A percentile compares a stretch with the other conserved stretches of the same genome.
Evolutionary conservation across 1,140 invertebrate genomes (phyloP).

Genomic region (Meloidogyne floridensis): DNA sequence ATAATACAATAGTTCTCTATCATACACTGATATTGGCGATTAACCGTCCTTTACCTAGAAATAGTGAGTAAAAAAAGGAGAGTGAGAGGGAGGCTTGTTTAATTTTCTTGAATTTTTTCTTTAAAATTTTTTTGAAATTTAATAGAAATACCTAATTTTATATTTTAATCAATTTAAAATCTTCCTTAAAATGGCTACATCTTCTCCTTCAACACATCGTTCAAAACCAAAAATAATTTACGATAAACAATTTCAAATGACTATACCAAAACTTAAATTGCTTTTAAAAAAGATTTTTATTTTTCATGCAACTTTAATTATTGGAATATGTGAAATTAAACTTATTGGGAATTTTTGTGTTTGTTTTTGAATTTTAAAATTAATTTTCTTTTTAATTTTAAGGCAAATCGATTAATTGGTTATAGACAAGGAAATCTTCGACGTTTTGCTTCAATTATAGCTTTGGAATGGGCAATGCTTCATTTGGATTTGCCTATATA

Average conservation of each 20-base stretch:
- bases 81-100: too few relatives aligned
- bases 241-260: not conserved
- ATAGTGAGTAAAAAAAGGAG: too few relatives aligned
- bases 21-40: too few relatives aligned
- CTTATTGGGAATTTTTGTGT: slow-evolving; percentile 8
- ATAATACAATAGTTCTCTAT: too few relatives aligned
- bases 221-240: slow-evolving; percentile 7
- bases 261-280: not conserved
- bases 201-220: not conserved
- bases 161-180: too few relatives aligned
- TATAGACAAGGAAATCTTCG: slow-evolving; percentile 42
- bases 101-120: too few relatives aligned
- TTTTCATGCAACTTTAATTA: slow-evolving; percentile 7
- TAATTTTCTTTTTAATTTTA: slow-evolving; percentile 27
- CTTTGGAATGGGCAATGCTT: slow-evolving; percentile 46
- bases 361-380: not conserved
- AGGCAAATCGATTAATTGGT: slow-evolving; percentile 36
- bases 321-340: slow-evolving; percentile 16
- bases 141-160: too few relatives aligned
- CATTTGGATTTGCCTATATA: slow-evolving; percentile 47
- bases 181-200: too few relatives aligned
- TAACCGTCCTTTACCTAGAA: too few relatives aligned
- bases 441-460: slow-evolving; percentile 43
- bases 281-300: not conserved
- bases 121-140: too few relatives aligned